Base-by-base conservation (phyloP, 2,113 vertebrate species). In the Himantopus leucocephalus region DNA sequence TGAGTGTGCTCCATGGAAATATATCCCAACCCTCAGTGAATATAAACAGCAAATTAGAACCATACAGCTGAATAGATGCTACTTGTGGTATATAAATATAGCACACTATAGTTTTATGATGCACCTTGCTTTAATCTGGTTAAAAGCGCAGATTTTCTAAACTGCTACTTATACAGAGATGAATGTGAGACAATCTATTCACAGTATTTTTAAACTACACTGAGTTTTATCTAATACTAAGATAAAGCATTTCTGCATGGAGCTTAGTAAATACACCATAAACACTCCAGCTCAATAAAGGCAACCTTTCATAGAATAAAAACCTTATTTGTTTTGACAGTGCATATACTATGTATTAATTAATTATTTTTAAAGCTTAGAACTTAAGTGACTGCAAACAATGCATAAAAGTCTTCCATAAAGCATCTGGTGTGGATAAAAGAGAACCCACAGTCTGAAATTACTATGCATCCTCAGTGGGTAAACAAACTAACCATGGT, bases 351-450 rank as follows among this genome's bases (percentile, higher is more conserved):
- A 66, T 24, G 3, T 9, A 92, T 67, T 95, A 86, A 94, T 30
- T 68, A 70, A 74, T 80, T 92, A 41, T 68, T 95, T 91, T 78
- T 53, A 94, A 97, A 94, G 43, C 24, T 72, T 79, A 92, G 68
- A 84, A 86, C 6, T 60, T 86, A 78, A 90, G 20, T 79, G 12
- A 92, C 58, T 53, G 4, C 37, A 87, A 84, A 75, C 39, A 88
- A 88, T 55, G 12, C 48, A 94, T 32, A 39, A 58, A 64, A 63
- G 67, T 88, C 37, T 84, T 83, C 70, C 71, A 52, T 11, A 78
- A 78, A 70, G 19, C 60, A 89, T 16, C 26, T 74, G 23, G 62
- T 8, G 22, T 45, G 39, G 78, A 95, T 47, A 90, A 95, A 60
- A 26, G 27, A 58, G 13, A 87, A 89, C 58, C 41, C 9, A 3